Base-by-base conservation (phyloP, 2,888 invertebrate species). In the Aquatica leii region DNA sequence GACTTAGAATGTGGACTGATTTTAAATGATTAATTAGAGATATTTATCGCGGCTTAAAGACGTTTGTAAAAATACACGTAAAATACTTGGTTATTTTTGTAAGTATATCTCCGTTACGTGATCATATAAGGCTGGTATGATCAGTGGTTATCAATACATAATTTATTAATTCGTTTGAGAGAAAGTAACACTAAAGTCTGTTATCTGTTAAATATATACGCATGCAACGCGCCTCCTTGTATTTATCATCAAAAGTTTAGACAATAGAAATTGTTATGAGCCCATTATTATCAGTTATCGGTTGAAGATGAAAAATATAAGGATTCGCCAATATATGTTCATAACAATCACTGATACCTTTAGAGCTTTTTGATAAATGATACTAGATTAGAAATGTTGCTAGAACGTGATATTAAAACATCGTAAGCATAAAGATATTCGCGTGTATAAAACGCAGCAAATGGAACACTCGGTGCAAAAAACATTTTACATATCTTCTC, bases 1-100 rank as follows among this genome's bases (percentile, higher is more conserved):
- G 68, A 68, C 65, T 69, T 72, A 69, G 71, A 69, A 65, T 69
- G 68, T 68, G 73, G 73, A 73, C 73, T 73, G 73, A 73, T 69
- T 70, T 71, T 66, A 67, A 62, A 62, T 54, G 55, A 62, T 58
- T 41, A 49, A 52, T 58, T 58, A 58, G 58, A 20, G 49, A 53
- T 53, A 53, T 62, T 35, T 58, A 58, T 37, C 21, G 51, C 53
- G 53, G 37, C 58, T 53, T 52, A 49, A 51, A 46, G 18, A 37
- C 20, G 43, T 37, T 12, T 17, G 52, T 54, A 58, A 58, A 62
- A 53, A 52, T 53, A 62, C 12, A 12, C 9, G 18, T n/a, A 49
- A 62, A 50, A 21, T 20, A 48, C 35, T 48, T 43, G n/a, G 15
- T 54, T 62, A 58, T 62, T 62, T 62, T 58, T 62, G 43, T 54